phyloP scores from a whole-genome alignment of 2,797 vertebrate genomes.

The Thripadectes ignobilis region DNA sequence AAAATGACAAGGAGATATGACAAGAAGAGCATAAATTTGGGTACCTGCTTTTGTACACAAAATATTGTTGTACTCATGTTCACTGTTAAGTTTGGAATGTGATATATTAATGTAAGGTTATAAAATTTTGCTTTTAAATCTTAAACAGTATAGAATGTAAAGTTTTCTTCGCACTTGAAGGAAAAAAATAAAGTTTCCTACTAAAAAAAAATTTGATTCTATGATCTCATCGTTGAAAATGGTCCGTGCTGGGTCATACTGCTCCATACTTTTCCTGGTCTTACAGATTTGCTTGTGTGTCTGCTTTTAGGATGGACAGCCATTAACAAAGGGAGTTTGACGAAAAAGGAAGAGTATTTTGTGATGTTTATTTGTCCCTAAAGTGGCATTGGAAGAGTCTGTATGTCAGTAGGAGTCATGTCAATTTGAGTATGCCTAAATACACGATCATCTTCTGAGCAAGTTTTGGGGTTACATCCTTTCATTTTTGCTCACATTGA shows the following conservation, averaged over 20 bases:
- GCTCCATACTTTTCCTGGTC: background rate
- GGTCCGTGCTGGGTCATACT: fast-evolving
- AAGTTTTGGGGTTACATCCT: background rate
- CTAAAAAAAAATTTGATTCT: conserved; percentile 31
- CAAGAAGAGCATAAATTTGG: background rate
- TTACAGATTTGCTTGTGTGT: background rate
- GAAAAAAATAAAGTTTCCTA: conserved; percentile 75
- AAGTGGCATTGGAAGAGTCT: background rate
- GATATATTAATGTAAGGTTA: conserved; percentile 36
- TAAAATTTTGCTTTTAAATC: background rate
- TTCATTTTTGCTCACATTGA: background rate
- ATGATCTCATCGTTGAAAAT: background rate
- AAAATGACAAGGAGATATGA: background rate
- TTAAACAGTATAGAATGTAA: conserved; percentile 43
- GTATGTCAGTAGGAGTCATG: background rate
- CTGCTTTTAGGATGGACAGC: background rate
- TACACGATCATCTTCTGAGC: fast-evolving
- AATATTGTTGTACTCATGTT: background rate
- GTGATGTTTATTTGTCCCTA: background rate
- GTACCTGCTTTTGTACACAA: background rate
- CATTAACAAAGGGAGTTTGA: background rate
- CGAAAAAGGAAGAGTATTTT: background rate
- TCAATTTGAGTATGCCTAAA: background rate
- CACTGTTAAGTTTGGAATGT: background rate
- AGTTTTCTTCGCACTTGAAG: conserved; percentile 28